Percentiles rank a stretch among this genome's conserved stretches.
Evolutionary conservation across 2,113 vertebrate genomes (phyloP).

Genomic region (Ia io): DNA sequence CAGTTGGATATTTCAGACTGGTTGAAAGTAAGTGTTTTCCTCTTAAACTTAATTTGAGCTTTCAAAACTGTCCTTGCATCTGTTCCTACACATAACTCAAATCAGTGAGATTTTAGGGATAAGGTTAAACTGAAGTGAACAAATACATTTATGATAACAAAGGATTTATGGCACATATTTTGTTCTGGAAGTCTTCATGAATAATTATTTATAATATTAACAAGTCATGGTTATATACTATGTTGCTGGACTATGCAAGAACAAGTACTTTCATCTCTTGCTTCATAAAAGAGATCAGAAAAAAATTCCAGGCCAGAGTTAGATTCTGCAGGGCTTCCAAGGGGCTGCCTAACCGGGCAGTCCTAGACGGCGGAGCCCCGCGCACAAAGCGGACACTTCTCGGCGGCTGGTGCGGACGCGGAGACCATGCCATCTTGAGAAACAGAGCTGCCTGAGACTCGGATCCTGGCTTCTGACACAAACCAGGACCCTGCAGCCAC

Average conservation of each 20-base stretch:
- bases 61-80: slow-evolving; percentile 41
- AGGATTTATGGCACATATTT: slow-evolving; percentile 25
- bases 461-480: too few relatives aligned
- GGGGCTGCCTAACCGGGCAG: too few relatives aligned
- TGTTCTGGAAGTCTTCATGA: slow-evolving; percentile 30
- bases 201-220: slow-evolving; percentile 28
- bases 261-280: slow-evolving; percentile 40
- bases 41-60: slow-evolving; percentile 70
- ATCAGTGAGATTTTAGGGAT: slow-evolving; percentile 34
- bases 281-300: slow-evolving; percentile 47
- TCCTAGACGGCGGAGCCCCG: too few relatives aligned
- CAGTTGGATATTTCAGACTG: slow-evolving; percentile 4
- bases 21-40: slow-evolving; percentile 54
- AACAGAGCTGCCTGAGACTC: too few relatives aligned
- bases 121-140: slow-evolving; percentile 20
- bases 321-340: too few relatives aligned
- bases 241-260: not conserved
- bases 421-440: too few relatives aligned
- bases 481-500: too few relatives aligned
- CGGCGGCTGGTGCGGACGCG: too few relatives aligned
- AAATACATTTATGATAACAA: slow-evolving; percentile 18
- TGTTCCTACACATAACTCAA: not conserved
- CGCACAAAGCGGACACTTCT: too few relatives aligned
- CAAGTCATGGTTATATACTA: not conserved
- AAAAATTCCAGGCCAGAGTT: slow-evolving; percentile 12